Percentiles rank a stretch among this genome's conserved stretches.
These are phyloP conservation scores for Drosophila conformis DNA, from an alignment of 2,888 invertebrate genomes.

Conservation along the genomic window DNA sequence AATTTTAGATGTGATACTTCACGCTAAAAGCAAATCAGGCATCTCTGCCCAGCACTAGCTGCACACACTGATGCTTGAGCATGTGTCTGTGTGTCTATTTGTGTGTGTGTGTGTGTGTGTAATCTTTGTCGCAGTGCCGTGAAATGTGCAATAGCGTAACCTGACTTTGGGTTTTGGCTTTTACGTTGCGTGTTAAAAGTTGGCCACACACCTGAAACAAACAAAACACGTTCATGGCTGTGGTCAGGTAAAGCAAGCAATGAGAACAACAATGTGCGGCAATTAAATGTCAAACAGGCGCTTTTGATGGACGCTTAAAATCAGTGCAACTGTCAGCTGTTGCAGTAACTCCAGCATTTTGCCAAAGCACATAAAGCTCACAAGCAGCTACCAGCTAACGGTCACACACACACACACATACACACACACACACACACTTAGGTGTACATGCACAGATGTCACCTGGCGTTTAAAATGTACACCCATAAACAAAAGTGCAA, in stretches of 20 bases:
- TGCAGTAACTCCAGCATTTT: slow-evolving; percentile 22
- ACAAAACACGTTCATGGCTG: slow-evolving; percentile 19
- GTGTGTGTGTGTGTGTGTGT: slow-evolving; percentile 33
- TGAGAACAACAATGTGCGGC: slow-evolving; percentile 61
- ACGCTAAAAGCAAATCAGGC: slow-evolving; percentile 26
- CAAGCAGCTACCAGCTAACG: slow-evolving; percentile 26
- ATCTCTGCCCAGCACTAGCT: slow-evolving; percentile 16
- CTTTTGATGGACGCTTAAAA: slow-evolving; percentile 78
- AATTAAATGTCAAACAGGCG: slow-evolving; percentile 77
- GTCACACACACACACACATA: slow-evolving; percentile 41
- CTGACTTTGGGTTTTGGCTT: slow-evolving; percentile 66
- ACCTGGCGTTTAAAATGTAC: slow-evolving; percentile 75
- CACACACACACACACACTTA: slow-evolving; percentile 12
- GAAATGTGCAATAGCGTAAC: slow-evolving; percentile 73
- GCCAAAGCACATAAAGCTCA: slow-evolving; percentile 4
- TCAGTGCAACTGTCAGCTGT: slow-evolving; percentile 72
- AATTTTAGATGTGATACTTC: slow-evolving; percentile 14
- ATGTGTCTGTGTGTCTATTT: neutral
- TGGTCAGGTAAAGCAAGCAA: slow-evolving; percentile 30
- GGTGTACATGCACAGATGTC: slow-evolving; percentile 29
- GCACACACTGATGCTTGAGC: slow-evolving; percentile 5
- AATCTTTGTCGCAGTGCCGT: slow-evolving; percentile 74
- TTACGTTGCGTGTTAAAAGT: slow-evolving; percentile 62
- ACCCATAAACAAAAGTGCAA: slow-evolving; percentile 81
- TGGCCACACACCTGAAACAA: slow-evolving; percentile 58